phyloP scores from a whole-genome alignment of 2,797 vertebrate genomes.

The Eulemur coronatus region DNA sequence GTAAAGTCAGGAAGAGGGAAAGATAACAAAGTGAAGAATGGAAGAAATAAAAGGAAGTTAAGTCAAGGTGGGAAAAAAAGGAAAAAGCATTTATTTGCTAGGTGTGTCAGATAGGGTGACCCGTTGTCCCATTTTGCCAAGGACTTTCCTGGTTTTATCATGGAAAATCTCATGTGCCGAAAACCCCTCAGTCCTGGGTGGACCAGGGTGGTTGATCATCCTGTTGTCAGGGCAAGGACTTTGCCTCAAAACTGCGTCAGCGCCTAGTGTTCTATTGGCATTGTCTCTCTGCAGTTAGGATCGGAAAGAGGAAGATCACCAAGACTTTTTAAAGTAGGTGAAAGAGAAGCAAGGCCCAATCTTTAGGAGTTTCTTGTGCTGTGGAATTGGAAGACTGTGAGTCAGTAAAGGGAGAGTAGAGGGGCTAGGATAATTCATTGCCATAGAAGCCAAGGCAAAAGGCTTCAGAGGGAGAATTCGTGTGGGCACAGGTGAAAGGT shows the following conservation, averaged over 20 bases:
- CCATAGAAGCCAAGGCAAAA: not conserved
- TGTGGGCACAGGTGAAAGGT: not conserved
- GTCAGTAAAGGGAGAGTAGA: not conserved
- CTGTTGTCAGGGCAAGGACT: not conserved
- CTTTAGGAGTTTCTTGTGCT: not conserved
- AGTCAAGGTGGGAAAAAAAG: not conserved
- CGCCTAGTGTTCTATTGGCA: not conserved
- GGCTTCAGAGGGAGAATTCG: not conserved
- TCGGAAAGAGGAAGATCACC: not conserved
- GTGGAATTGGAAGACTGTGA: not conserved
- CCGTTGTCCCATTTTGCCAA: not conserved
- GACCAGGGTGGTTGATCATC: not conserved
- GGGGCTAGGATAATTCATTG: not conserved
- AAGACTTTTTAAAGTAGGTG: not conserved
- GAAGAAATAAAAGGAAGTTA: not conserved
- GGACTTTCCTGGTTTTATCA: not conserved
- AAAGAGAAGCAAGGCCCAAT: not conserved
- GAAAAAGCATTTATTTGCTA: not conserved
- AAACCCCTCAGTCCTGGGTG: not conserved
- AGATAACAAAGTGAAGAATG: not conserved
- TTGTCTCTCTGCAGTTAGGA: not conserved
- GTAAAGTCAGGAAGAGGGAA: not conserved
- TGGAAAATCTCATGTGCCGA: not conserved
- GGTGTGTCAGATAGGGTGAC: not conserved
- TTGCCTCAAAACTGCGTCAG: not conserved